Base-by-base conservation (phyloP, 2,113 vertebrate genomes). In the Catharus fuscescens region DNA sequence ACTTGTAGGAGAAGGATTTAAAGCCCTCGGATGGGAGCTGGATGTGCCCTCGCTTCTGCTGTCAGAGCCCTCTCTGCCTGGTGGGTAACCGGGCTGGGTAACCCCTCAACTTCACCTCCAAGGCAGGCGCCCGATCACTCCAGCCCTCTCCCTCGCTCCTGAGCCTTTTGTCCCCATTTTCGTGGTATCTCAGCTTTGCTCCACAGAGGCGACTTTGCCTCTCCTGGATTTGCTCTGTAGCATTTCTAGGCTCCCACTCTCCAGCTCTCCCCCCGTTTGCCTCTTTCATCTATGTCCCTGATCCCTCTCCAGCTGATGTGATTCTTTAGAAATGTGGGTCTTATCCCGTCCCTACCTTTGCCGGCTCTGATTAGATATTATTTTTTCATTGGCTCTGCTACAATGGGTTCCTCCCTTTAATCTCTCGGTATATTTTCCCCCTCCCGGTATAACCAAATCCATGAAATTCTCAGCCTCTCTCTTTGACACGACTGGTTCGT, bases 401-500 rank as follows among this genome's bases (percentile, higher is more conserved):
- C 95, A 93, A 87, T 88, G 64, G 80, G 93, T 88, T 95, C 91
- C 94, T 96, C 95, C 96, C 93, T 95, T 91, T 92, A 70, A 92
- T 94, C 92, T 96, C 88, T 62, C 50, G 40, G 47, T 96, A 93
- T 86, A 93, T 96, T 93, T 96, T 82, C 91, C 94, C 86, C 95
- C 87, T 82, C 92, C 88, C 84, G 71, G 82, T 96, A 78, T 97
- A 83, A 86, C 96, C 97, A 97, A 98, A 97, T 97, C 98, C 96
- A 94, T 88, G 97, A 96, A 97, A 98, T 96, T 97, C 96, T 79
- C 73, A 96, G 97, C 87, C 97, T 94, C 95, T 96, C 95, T 88
- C 96, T 97, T 89, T 79, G 95, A 96, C 98, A 97, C 98, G 96
- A 97, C 97, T 97, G 98, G 97, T 98, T 98, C 90, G 95, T 97